phyloP scores from a whole-genome alignment of 2,888 invertebrate species.

The Cheilosia pagana region DNA sequence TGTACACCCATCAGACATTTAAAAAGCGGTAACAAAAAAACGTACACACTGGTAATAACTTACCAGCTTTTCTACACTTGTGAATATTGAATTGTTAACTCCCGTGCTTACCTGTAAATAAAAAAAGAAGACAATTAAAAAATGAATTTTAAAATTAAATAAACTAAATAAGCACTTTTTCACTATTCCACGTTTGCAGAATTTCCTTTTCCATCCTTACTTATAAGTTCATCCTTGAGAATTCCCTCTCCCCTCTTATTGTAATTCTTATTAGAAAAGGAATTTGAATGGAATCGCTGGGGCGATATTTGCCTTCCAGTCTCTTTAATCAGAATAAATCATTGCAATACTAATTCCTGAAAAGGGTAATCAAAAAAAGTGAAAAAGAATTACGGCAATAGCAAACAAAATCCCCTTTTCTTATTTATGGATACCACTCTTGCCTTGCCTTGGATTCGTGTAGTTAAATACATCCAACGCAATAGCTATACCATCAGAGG shows the following conservation, averaged over 20 bases:
- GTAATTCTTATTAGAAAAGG: not conserved
- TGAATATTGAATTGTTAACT: too few relatives aligned
- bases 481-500: not conserved
- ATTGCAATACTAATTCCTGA: conserved; percentile 26
- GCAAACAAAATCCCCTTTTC: conserved; percentile 44
- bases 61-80: too few relatives aligned
- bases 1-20: too few relatives aligned
- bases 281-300: not conserved
- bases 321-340: conserved; percentile 28
- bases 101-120: not conserved
- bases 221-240: not conserved
- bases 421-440: conserved; percentile 25
- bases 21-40: too few relatives aligned
- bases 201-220: not conserved
- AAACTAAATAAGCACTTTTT: not conserved
- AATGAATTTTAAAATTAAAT: not conserved
- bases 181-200: not conserved
- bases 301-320: not conserved
- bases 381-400: conserved; percentile 49
- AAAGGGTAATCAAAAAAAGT: conserved; percentile 59
- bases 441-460: not conserved
- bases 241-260: not conserved
- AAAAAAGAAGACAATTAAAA: not conserved
- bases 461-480: conserved; percentile 2
- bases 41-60: too few relatives aligned